Evolutionary conservation across 2,797 vertebrate species (phyloP).

Genomic region (Thunnus albacares): DNA sequence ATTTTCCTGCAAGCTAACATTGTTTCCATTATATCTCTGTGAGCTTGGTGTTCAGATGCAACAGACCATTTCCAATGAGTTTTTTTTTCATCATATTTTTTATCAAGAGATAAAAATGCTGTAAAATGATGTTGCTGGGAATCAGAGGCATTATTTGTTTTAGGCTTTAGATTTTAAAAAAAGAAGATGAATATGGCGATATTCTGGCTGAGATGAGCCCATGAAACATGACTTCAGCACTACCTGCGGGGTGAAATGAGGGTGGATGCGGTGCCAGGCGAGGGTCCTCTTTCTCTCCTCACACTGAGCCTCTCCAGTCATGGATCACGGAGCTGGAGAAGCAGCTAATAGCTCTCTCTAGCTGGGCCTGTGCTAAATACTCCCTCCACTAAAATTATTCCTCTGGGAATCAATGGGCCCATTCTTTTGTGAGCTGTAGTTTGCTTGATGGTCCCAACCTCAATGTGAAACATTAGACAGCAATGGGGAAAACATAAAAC

Average conservation of each 20-base stretch:
- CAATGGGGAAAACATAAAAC: constrained; percentile 96
- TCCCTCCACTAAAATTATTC: constrained; percentile 90
- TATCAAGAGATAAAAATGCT: constrained; percentile 5
- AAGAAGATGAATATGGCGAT: constrained; percentile 23
- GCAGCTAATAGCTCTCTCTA: constrained; percentile 88
- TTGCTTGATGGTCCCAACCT: constrained; percentile 88
- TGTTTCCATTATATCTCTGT: constrained; percentile 19
- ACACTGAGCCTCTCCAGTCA: constrained; percentile 86
- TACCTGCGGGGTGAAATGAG: constrained; percentile 68
- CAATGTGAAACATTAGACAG: constrained; percentile 95
- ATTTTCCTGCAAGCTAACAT: constrained; percentile 38
- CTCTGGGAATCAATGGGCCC: constrained; percentile 91
- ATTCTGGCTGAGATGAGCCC: constrained; percentile 43
- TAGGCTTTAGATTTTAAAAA: constrained; percentile 6
- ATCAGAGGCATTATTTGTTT: constrained; percentile 28
- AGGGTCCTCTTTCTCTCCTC: constrained; percentile 87
- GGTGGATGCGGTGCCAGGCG: constrained; percentile 76
- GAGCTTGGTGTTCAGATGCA: background rate
- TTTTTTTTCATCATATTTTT: background rate
- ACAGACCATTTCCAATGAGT: background rate
- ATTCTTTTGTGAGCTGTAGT: constrained; percentile 89
- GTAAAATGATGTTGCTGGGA: constrained; percentile 19
- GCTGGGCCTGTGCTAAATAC: constrained; percentile 87
- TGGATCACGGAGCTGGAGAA: constrained; percentile 89
- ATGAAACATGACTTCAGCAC: constrained; percentile 56